Base-by-base conservation (phyloP, 2,888 invertebrate species). In the Acanthopleura granulata region DNA sequence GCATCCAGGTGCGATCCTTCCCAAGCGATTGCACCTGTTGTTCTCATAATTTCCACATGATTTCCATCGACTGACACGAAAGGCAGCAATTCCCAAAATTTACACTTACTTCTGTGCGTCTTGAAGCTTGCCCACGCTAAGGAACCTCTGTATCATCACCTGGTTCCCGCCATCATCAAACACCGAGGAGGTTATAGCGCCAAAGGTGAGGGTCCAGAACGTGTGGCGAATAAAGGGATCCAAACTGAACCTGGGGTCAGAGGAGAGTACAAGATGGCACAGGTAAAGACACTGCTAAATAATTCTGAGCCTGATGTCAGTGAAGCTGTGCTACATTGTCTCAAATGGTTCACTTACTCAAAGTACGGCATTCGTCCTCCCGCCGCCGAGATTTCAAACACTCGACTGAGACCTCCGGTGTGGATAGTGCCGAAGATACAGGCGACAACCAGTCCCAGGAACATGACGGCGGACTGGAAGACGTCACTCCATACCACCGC, bases 121-220 rank as follows among this genome's bases (percentile, higher is more conserved):
- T 73, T 72, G 73, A 30, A 81, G 73, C 27, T 80, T 82, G 16
- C 78, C 75, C 73, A 86, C 95, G 0, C 96, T 95, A 79, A 97
- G 93, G 89, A 97, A 97, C 90, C 97, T 95, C 91, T 98, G 97
- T 62, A 98, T 94, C 49, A 97, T 96, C 0, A 97, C 95, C 91
- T 98, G 98, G 91, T 97, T 97, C 61, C 96, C 95, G 88, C 95
- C 96, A 90, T 96, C 97, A 93, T 97, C 94, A 72, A 96, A 95
- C 76, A 95, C 93, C 70, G 83, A 81, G 95, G 97, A 97, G 86
- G 96, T 96, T 88, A 97, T 94, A 0, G 96, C 97, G n/a, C 97
- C 98, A 75, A 96, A 91, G 16, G 95, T 87, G 0, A 95, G 93
- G 0, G 94, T 93, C 96, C 97, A 98, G 80, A 97, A 94, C 27